Conservation (phyloP, 1,140 invertebrate genomes). For the Pachypsylla venusta region DNA sequence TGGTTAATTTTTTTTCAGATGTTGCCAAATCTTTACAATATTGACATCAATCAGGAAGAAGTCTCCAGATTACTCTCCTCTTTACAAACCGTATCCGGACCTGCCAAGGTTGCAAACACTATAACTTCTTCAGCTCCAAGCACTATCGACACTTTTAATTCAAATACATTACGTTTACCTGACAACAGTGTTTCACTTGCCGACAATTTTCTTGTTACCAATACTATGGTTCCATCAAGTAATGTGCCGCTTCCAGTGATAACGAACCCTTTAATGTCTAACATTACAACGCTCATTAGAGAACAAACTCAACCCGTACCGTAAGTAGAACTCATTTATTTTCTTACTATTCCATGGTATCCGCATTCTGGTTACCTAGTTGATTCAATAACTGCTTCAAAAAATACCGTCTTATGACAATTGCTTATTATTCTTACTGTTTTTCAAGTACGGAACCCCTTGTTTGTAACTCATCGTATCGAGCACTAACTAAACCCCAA, state of each 20-base stretch:
- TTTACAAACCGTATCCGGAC: not conserved
- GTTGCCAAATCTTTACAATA: not conserved
- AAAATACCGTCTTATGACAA: no score
- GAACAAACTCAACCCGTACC: no score
- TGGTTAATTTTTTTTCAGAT: no score
- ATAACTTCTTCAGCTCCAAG: not conserved
- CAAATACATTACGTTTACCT: not conserved
- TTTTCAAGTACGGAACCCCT: no score
- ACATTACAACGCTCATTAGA: no score
- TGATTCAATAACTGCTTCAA: no score
- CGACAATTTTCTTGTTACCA: not conserved
- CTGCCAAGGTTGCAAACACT: not conserved
- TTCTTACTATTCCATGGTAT: no score
- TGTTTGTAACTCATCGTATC: no score
- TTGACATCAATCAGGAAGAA: not conserved
- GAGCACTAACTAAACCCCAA: no score
- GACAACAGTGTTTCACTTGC: not conserved
- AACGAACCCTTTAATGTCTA: not conserved
- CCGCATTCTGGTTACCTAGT: no score
- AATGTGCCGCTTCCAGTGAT: not conserved
- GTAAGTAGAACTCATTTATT: no score
- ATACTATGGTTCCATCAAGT: not conserved
- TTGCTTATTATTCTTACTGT: no score
- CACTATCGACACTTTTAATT: not conserved
- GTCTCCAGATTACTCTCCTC: not conserved